Evolutionary conservation across 2,797 vertebrate species (phyloP).

Genomic region (Strix occidentalis): DNA sequence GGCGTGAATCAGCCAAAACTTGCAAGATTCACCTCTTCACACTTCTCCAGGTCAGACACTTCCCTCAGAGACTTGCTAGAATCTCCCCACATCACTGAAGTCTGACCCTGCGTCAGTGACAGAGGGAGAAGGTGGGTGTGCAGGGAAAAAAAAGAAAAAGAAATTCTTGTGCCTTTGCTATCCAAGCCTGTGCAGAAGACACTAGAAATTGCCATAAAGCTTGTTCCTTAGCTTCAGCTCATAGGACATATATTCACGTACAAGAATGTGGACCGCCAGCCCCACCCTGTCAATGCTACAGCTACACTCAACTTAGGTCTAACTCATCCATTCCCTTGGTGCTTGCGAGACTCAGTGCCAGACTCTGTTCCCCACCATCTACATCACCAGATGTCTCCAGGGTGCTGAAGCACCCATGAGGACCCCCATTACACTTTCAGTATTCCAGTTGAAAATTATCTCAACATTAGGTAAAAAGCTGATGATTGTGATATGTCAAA

Average conservation of each 20-base stretch:
- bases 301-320: accelerated
- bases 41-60: not conserved
- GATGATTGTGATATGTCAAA: not conserved
- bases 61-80: not conserved
- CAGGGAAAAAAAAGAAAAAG: not conserved
- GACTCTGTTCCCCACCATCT: not conserved
- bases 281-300: not conserved
- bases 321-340: not conserved
- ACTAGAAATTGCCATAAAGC: not conserved
- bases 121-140: not conserved
- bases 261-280: accelerated
- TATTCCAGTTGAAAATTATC: not conserved
- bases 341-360: not conserved
- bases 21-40: not conserved
- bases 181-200: not conserved
- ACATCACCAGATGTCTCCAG: not conserved
- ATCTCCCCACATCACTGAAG: not conserved
- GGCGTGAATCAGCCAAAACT: not conserved
- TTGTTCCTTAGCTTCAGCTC: not conserved
- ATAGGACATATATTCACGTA: not conserved
- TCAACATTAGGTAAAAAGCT: not conserved
- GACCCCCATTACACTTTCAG: not conserved
- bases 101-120: not conserved
- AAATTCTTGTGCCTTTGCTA: not conserved
- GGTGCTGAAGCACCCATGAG: not conserved